phyloP scores from a whole-genome alignment of 2,113 vertebrate species.

The Ellobius talpinus region DNA sequence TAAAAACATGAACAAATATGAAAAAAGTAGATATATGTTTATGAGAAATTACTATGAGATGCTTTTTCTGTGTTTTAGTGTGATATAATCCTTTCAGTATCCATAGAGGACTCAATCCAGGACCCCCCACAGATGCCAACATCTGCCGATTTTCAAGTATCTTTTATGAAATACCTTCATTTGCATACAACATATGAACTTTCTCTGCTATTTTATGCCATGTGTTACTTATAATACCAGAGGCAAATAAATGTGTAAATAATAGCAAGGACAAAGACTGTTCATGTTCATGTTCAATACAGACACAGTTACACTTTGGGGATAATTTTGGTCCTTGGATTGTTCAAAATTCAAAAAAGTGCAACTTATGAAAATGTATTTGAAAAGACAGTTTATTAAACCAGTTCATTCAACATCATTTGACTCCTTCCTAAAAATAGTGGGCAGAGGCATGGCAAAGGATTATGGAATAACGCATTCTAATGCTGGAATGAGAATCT shows the following conservation, averaged over 20 bases:
- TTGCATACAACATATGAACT: background rate
- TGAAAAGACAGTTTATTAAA: background rate
- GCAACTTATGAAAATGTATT: background rate
- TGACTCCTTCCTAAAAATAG: background rate
- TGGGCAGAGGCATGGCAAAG: background rate
- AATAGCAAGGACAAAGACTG: background rate
- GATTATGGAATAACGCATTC: background rate
- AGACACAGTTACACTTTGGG: background rate
- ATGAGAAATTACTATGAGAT: background rate
- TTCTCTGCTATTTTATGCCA: background rate
- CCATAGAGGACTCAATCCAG: background rate
- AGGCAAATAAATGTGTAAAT: background rate
- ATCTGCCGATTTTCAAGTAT: background rate
- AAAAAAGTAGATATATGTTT: background rate
- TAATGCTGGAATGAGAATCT: background rate
- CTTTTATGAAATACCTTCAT: background rate
- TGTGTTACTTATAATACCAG: background rate
- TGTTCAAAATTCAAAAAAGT: background rate
- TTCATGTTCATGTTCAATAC: background rate
- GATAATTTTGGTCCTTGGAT: background rate
- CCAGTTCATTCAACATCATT: background rate
- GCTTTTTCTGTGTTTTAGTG: background rate
- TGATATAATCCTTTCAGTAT: background rate
- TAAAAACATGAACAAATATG: background rate
- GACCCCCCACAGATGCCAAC: too few species aligned